Percentiles rank a stretch among this genome's conserved stretches.
Evolutionary conservation across 2,888 invertebrate genomes (phyloP).

Genomic region (Spicauda simplicius): DNA sequence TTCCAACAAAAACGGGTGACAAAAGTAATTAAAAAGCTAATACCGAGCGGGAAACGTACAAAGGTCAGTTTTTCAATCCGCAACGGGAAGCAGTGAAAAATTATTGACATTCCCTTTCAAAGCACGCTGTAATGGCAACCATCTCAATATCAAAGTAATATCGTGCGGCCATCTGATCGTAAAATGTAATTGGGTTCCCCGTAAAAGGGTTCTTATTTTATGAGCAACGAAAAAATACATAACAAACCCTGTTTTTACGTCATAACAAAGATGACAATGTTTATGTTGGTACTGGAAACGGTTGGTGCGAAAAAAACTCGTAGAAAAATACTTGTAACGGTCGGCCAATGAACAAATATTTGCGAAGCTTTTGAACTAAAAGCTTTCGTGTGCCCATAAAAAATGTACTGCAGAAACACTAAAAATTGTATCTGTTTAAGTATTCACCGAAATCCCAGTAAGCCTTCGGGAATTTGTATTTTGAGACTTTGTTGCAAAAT

Average conservation of each 20-base stretch:
- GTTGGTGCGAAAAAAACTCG: slow-evolving; percentile 13
- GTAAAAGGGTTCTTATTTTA: slow-evolving; percentile 83
- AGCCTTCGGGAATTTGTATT: not conserved
- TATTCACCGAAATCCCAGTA: not conserved
- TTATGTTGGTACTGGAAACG: slow-evolving; percentile 20
- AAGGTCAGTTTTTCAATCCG: slow-evolving; percentile 44
- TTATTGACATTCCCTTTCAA: slow-evolving; percentile 47
- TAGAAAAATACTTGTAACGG: slow-evolving; percentile 9
- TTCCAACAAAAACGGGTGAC: too few relatives aligned
- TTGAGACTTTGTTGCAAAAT: not conserved
- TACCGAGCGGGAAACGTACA: slow-evolving; percentile 27
- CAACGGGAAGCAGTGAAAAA: slow-evolving; percentile 51
- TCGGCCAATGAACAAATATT: slow-evolving; percentile 3
- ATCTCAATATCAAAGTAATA: slow-evolving; percentile 71
- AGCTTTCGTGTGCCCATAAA: slow-evolving; percentile 4
- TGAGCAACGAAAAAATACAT: slow-evolving; percentile 70
- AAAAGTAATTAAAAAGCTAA: not conserved
- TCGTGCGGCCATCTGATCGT: slow-evolving; percentile 70
- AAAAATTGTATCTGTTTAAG: not conserved
- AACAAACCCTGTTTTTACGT: slow-evolving; percentile 67
- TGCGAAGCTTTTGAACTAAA: slow-evolving; percentile 14
- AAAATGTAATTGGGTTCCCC: slow-evolving; percentile 82
- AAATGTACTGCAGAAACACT: not conserved
- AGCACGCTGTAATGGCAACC: slow-evolving; percentile 49
- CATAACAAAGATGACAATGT: slow-evolving; percentile 51